Base-by-base conservation (phyloP, 2,797 vertebrate genomes). In the Schizopygopsis pylzovi region DNA sequence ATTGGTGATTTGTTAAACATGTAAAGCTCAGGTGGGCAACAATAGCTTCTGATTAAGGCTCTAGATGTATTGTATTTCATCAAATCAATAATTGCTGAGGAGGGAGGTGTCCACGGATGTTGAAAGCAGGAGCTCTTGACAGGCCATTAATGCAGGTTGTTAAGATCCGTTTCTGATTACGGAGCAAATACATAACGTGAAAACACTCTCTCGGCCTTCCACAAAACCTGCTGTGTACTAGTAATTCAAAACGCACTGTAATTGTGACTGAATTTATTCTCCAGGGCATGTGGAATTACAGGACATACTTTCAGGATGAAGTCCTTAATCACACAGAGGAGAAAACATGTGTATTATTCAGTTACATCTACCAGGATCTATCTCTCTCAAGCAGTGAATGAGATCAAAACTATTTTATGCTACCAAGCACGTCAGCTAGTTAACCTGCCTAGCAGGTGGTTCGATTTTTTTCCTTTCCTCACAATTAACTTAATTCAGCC, bases 111-210 rank as follows among this genome's bases (percentile, higher is more conserved):
- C 18, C 37, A 33, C 28, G 12, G 52, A 67, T 22, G 61, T 18
- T 11, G 47, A 87, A 85, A 84, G 63, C 82, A 59, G 54, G 25
- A 59, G 56, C 71, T 59, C 65, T 65, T 33, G 79, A 67, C 82
- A 86, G 89, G 88, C 87, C 90, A 90, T 93, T 90, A 82, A 82
- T 79, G 75, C 56, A 61, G 37, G 84, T 86, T 37, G 76, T 86
- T 93, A 90, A 91, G 88, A 92, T 88, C 63, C 85, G 65, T 77
- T 90, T 81, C 84, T 91, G 90, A 93, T 92, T 90, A 89, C 82
- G 83, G 85, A 54, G 87, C 90, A 87, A 86, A 88, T 84, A 89
- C 88, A 87, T 85, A 86, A 92, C 88, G 85, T 90, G 87, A 82
- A 91, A 76, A 84, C 59, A 82, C 65, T 80, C 72, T 81, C 63